phyloP scores from a whole-genome alignment of 2,888 invertebrate genomes.

The Junonia oenone region DNA sequence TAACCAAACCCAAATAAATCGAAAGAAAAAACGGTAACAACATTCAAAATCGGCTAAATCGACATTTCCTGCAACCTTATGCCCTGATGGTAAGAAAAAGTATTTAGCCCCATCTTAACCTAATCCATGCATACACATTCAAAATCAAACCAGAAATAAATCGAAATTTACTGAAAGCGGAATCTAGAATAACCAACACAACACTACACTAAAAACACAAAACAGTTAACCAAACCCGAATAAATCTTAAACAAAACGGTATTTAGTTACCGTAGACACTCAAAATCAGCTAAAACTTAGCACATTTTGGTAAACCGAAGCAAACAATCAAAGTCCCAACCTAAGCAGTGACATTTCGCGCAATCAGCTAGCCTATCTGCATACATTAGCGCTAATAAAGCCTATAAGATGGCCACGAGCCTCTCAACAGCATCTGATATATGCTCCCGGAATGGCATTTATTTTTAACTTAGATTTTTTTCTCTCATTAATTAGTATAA shows the following conservation, averaged over 20 bases:
- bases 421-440: constrained; percentile 73
- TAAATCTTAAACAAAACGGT: no score
- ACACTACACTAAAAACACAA: no score
- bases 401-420: constrained; percentile 49
- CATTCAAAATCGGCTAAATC: no score
- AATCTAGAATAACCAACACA: neutral
- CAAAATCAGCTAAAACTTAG: neutral
- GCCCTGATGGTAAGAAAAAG: no score
- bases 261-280: no score
- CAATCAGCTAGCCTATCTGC: constrained; percentile 64
- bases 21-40: no score
- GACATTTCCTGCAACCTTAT: no score
- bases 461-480: constrained; percentile 49
- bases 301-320: constrained; percentile 1
- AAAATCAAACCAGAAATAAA: neutral
- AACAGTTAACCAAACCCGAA: neutral
- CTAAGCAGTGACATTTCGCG: constrained; percentile 61
- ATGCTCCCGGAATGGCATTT: constrained; percentile 53
- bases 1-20: no score
- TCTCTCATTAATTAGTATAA: constrained; percentile 66
- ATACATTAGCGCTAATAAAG: constrained; percentile 78
- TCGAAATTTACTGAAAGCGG: neutral
- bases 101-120: no score
- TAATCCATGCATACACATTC: no score
- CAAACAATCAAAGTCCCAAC: constrained; percentile 29